Base-by-base conservation (phyloP, 2,888 invertebrate species). In the Pogonocherus hispidulus region DNA sequence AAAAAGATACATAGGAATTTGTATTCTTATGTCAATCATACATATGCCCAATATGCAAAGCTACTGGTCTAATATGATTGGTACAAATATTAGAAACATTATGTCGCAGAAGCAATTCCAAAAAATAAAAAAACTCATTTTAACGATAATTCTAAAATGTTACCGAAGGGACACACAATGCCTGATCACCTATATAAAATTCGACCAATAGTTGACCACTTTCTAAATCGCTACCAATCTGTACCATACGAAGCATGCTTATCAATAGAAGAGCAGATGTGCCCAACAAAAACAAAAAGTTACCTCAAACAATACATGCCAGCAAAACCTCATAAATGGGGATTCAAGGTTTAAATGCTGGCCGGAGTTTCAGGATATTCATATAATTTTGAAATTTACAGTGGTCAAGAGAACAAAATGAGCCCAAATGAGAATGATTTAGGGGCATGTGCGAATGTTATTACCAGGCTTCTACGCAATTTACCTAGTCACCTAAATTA, bases 291-390 rank as follows among this genome's bases (percentile, higher is more conserved):
- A 32, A 11, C 32, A 16, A 47, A 57, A 22, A 44, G 57, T 19
- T 49, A 63, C 19, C 5, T 82, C 49, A 79, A 79, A 65, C 82
- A 80, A 65, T 84, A 82, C 69, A 72, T 81, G 66, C 82, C 82
- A 18, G 74, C 77, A 22, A 85, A 84, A 67, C 83, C 82, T 52
- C 82, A 83, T 63, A 84, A 84, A 75, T 84, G 81, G 81, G 82
- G 78, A 18, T 80, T 66, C 60, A 80, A 78, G 70, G 23, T 81
- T 2, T 79, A 76, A 69, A 72, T 79, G 59, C 54, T 79, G 8
- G 67, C 77, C 72, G 81, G 79, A 63, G 75, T 76, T 22, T 64
- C 63, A 56, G 81, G 79, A 46, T 77, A 70, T 74, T 76, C 71
- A 2, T 81, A 84, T 69, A 76, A 81, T n/a, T 82, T 80, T 76